Evolutionary conservation across 2,888 invertebrate genomes (phyloP).

Genomic region (Mactromeris polynyma): DNA sequence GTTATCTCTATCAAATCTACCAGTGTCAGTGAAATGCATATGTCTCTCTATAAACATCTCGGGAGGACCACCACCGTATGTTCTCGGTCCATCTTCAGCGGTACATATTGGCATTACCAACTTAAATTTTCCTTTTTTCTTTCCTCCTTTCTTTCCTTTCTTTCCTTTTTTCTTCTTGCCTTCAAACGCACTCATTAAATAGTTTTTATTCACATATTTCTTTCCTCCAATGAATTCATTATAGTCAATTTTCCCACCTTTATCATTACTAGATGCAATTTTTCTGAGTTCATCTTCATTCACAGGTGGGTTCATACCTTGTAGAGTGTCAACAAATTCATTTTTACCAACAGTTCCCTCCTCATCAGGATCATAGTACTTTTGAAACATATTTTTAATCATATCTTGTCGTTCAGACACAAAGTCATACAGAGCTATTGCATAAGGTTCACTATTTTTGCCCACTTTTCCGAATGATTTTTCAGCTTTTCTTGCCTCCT

Average conservation of each 20-base stretch:
- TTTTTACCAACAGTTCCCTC: slow-evolving; percentile 80
- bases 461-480: slow-evolving; percentile 86
- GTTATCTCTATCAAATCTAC: slow-evolving; percentile 85
- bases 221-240: slow-evolving; percentile 86
- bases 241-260: slow-evolving; percentile 85
- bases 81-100: slow-evolving; percentile 83
- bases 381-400: slow-evolving; percentile 82
- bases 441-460: slow-evolving; percentile 86
- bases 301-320: slow-evolving; percentile 82
- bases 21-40: slow-evolving; percentile 86
- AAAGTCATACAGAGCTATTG: slow-evolving; percentile 86
- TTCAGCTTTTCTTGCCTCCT: slow-evolving; percentile 87
- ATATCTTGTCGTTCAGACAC: slow-evolving; percentile 76
- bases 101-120: slow-evolving; percentile 86
- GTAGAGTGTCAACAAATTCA: slow-evolving; percentile 83
- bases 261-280: slow-evolving; percentile 81
- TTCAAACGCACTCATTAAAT: slow-evolving; percentile 86
- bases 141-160: slow-evolving; percentile 82
- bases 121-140: slow-evolving; percentile 86
- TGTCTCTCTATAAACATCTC: slow-evolving; percentile 84
- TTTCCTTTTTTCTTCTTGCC: slow-evolving; percentile 87
- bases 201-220: slow-evolving; percentile 87
- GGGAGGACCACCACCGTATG: slow-evolving; percentile 86
- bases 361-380: slow-evolving; percentile 84
- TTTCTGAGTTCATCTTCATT: slow-evolving; percentile 83